Evolutionary conservation across 2,888 invertebrate species (phyloP).

Genomic region (Lasioglossum lativentre): DNA sequence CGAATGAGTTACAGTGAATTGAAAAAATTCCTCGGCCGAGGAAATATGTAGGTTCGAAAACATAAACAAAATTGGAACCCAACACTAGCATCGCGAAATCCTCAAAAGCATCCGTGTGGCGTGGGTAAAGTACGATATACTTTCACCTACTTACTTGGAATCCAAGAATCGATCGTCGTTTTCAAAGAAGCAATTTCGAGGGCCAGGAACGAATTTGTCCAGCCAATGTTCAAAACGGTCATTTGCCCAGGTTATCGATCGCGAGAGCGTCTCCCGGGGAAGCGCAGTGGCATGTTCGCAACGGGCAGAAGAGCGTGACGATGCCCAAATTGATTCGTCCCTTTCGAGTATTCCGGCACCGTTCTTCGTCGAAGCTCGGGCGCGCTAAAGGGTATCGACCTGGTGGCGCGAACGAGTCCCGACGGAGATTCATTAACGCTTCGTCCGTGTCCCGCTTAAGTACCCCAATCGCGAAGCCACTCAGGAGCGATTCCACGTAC

Average conservation of each 20-base stretch:
- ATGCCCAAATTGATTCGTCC: constrained; percentile 65
- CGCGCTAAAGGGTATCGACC: constrained; percentile 67
- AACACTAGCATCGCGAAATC: too few relatives aligned
- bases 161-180: background rate
- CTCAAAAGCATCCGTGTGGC: too few relatives aligned
- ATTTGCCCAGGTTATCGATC: background rate
- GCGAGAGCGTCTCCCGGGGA: background rate
- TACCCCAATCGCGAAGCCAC: constrained; percentile 74
- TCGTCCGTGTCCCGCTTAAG: constrained; percentile 72
- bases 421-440: constrained; percentile 75
- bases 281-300: background rate
- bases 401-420: constrained; percentile 64
- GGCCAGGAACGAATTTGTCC: background rate
- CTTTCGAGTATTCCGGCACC: constrained; percentile 54
- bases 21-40: background rate
- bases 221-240: background rate
- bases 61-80: background rate
- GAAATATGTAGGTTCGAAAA: background rate
- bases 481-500: constrained; percentile 68
- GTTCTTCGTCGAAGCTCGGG: constrained; percentile 31
- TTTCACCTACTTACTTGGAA: background rate
- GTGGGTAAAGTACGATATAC: too few relatives aligned
- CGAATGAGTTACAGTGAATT: background rate
- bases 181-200: background rate
- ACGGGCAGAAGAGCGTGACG: constrained; percentile 31